These are phyloP conservation scores for Labrus mixtus DNA, from an alignment of 2,113 vertebrate species.

Conservation along the genomic window DNA sequence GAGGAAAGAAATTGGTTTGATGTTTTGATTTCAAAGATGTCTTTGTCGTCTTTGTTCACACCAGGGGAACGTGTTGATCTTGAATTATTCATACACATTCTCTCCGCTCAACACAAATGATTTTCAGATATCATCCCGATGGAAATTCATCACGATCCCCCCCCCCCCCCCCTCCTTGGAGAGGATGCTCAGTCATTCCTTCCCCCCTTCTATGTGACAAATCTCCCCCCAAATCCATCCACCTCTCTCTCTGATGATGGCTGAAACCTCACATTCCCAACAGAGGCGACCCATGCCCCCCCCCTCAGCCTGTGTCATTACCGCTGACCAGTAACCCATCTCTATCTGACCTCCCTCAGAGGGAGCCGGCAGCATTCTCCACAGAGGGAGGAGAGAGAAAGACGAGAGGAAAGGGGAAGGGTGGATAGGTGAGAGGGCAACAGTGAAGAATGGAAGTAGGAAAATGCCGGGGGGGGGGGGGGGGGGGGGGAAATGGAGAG, in stretches of 20 bases:
- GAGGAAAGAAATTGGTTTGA: slow-evolving; percentile 57
- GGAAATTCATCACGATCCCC: slow-evolving; percentile 52
- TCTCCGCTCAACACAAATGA: slow-evolving; percentile 50
- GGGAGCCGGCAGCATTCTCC: slow-evolving; percentile 50
- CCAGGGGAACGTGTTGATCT: slow-evolving; percentile 41
- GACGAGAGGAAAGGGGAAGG: background rate
- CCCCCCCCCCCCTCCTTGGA: no score
- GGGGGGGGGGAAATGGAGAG: slow-evolving; percentile 8
- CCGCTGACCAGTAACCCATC: slow-evolving; percentile 77
- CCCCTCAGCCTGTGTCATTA: slow-evolving; percentile 81
- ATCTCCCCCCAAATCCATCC: no score
- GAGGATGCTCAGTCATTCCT: slow-evolving; percentile 57
- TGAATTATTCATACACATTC: slow-evolving; percentile 68
- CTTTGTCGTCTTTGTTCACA: slow-evolving; percentile 60
- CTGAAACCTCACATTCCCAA: slow-evolving; percentile 61
- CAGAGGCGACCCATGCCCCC: slow-evolving; percentile 72
- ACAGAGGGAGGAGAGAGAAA: slow-evolving; percentile 31
- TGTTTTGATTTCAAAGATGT: slow-evolving; percentile 65
- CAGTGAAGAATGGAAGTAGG: slow-evolving; percentile 1
- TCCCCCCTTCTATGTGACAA: background rate
- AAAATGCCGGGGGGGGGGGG: slow-evolving; percentile 7
- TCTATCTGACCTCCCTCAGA: slow-evolving; percentile 77
- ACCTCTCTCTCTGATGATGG: slow-evolving; percentile 9
- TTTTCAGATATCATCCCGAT: slow-evolving; percentile 55
- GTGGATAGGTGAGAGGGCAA: slow-evolving; percentile 23